phyloP scores from a whole-genome alignment of 2,888 invertebrate genomes.

The Priocnemis perturbator region DNA sequence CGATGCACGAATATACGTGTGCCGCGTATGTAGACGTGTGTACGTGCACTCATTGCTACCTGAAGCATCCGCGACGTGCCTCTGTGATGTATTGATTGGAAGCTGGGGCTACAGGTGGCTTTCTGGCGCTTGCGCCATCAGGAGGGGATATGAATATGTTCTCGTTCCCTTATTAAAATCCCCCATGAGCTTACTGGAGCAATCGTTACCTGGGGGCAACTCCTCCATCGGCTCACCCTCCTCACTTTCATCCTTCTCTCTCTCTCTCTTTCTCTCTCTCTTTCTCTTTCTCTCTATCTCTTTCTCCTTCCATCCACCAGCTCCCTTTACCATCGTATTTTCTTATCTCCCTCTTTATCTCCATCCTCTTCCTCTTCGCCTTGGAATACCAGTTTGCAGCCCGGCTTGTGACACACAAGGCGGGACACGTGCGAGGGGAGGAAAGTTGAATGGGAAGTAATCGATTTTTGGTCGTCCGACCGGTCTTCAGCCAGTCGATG shows the following conservation, averaged over 20 bases:
- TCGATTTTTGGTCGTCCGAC: too few species aligned
- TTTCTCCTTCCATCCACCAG: too few species aligned
- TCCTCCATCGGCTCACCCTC: not conserved
- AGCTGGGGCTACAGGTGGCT: constrained; percentile 73
- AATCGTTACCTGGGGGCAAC: constrained; percentile 47
- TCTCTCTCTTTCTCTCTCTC: not conserved
- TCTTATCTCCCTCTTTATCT: not conserved
- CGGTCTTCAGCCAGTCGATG: too few species aligned
- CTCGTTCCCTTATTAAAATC: constrained; percentile 68
- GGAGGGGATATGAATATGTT: constrained; percentile 66
- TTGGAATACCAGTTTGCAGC: too few species aligned
- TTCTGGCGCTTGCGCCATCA: constrained; percentile 66
- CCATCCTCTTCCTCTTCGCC: too few species aligned
- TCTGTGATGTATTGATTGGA: constrained; percentile 73
- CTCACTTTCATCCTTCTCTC: constrained; percentile 1
- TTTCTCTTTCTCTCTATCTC: not conserved
- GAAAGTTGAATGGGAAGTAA: too few species aligned
- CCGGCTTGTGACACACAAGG: too few species aligned
- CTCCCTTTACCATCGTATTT: not conserved
- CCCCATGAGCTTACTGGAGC: constrained; percentile 51
- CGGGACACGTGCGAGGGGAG: too few species aligned
- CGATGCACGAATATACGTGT: not conserved
- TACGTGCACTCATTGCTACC: not conserved
- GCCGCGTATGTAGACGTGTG: not conserved
- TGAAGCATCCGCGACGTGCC: constrained; percentile 46